Evolutionary conservation across 2,888 invertebrate species (phyloP), one percentile per base, ranked within the genome.

Genomic region (Ectropis crepuscularia): DNA sequence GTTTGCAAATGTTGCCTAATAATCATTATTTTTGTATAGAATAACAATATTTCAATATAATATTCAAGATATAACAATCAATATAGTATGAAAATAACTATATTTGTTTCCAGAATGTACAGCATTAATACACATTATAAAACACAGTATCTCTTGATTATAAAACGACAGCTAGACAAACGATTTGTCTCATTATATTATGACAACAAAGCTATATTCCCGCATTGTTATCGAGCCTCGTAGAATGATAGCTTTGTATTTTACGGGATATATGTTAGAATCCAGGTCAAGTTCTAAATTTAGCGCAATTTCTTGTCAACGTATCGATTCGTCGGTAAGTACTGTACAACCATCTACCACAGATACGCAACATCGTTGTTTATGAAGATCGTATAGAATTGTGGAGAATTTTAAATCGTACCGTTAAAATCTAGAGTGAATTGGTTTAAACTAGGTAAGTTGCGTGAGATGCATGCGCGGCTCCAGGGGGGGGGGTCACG

Each of bases 241-340:
- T 53, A 45, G 28, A 55, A 51, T 47, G 39, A 49, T 49, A 53
- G 50, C 41, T 49, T 55, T 46, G 51, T 39, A 42, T 53, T 9
- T 50, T 49, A 58, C 55, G 50, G 59, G 10, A 53, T 10, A n/a
- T 39, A 54, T 37, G 55, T 60, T 59, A 60, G 63, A 54, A 59
- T 39, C 43, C 36, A 49, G 45, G 37, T 53, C 47, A 36, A 36
- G 16, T 11, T 36, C 51, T 57, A 57, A 55, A 50, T 55, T 46
- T 55, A 55, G 36, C 12, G 12, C 28, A 36, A 37, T 9, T n/a
- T 39, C 39, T 57, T 51, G 51, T 57, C 47, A 57, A 53, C 28
- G 38, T 8, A n/a, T n/a, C n/a, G 10, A 10, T 43, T 43, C 2
- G 9, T 6, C 5, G 8, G 5, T 43, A 10, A 10, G n/a, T 43